A percentile compares a stretch with the other conserved stretches of the same genome.
phyloP scores from a whole-genome alignment of 2,888 invertebrate genomes.

The Achlya flavicornis region DNA sequence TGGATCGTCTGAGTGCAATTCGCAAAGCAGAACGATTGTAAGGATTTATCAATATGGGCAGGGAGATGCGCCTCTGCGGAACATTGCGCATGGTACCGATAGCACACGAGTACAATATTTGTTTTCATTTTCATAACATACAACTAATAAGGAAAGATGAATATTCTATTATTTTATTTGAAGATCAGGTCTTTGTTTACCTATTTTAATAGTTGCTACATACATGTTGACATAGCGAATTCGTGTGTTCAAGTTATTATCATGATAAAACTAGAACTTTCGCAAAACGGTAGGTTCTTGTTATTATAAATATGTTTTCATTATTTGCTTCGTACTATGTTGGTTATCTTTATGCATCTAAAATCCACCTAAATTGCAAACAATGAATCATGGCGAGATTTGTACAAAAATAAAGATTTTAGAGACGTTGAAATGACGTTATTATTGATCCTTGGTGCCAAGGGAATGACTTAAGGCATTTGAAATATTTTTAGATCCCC shows the following conservation, averaged over 20 bases:
- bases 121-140: constrained; percentile 1
- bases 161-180: background rate
- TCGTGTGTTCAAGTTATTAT: background rate
- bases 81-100: constrained; percentile 43
- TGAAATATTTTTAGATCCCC: no score
- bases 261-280: background rate
- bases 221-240: background rate
- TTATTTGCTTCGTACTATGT: background rate
- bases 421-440: no score
- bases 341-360: background rate
- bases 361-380: background rate
- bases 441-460: no score
- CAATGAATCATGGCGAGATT: no score
- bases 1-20: constrained; percentile 62
- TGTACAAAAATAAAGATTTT: no score
- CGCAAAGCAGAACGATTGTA: constrained; percentile 73
- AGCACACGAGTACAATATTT: constrained; percentile 12
- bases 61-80: constrained; percentile 49
- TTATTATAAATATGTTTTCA: background rate
- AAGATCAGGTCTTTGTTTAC: background rate
- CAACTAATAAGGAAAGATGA: background rate
- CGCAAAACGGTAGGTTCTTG: background rate
- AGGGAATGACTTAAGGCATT: no score
- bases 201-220: background rate
- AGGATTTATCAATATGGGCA: constrained; percentile 73